Evolutionary conservation across 2,888 invertebrate species (phyloP).

Genomic region (Pegoplata infirma): DNA sequence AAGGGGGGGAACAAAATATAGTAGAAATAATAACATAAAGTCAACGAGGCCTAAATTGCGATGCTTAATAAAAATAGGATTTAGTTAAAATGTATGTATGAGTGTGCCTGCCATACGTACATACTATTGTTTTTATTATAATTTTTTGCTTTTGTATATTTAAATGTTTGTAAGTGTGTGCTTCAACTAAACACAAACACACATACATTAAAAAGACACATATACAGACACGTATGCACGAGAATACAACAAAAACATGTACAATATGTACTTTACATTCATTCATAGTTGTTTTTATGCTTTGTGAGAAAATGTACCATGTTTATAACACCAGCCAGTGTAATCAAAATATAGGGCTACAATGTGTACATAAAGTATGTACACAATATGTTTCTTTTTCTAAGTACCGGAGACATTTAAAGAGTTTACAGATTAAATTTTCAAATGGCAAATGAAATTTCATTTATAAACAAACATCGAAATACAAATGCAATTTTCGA

Average conservation of each 20-base stretch:
- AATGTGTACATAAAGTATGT: too few relatives aligned
- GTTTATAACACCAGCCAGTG: background rate
- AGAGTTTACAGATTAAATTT: too few relatives aligned
- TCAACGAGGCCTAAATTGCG: conserved; percentile 62
- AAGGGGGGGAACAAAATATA: background rate
- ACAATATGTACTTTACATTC: too few relatives aligned
- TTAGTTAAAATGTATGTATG: conserved; percentile 40
- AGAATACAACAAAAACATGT: too few relatives aligned
- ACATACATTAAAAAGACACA: background rate
- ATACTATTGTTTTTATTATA: background rate
- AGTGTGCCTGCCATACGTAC: too few relatives aligned
- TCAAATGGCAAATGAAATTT: too few relatives aligned
- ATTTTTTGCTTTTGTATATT: conserved; percentile 43
- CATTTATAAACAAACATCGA: too few relatives aligned
- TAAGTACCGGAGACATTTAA: too few relatives aligned
- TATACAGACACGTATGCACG: too few relatives aligned
- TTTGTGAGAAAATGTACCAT: background rate
- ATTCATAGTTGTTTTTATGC: background rate
- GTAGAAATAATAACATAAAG: conserved; percentile 57
- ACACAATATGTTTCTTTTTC: too few relatives aligned
- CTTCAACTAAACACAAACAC: conserved; percentile 12
- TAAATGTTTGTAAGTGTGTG: conserved; percentile 35
- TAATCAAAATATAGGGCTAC: too few relatives aligned
- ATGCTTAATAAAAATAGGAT: conserved; percentile 62
- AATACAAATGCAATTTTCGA: too few relatives aligned